Base-by-base conservation (phyloP, 2,797 vertebrate species). In the Pelobates cultripes region DNA sequence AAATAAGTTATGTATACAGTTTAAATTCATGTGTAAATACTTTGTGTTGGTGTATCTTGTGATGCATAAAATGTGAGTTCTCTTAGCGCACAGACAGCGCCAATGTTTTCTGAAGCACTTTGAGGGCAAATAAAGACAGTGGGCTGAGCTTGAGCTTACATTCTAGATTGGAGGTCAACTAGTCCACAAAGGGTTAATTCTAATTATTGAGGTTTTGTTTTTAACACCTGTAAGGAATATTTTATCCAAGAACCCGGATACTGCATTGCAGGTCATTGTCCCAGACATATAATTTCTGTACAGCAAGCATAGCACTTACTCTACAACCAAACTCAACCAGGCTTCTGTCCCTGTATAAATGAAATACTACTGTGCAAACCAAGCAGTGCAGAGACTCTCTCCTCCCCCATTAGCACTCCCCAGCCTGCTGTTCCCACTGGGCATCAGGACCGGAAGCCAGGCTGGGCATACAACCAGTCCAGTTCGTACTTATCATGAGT, bases 401-500 rank as follows among this genome's bases (percentile, higher is more conserved):
- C 45, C 70, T 80, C 60, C 53, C 45, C 44, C 53, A 51, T 57
- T 70, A 76, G 17, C 74, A 83, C 67, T 83, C 81, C 73, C 78
- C 67, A 70, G 75, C 80, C 81, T 85, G 47, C 60, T 77, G 70
- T 63, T 83, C 81, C 81, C 83, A 73, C 61, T 28, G 69, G 78
- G 45, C 74, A 70, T 41, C 45, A 73, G 51, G 44, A 83, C 80
- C 71, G 77, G 86, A 78, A 87, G 80, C 78, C 86, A 86, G 51
- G 85, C 75, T n/a, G 87, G 88, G 89, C 87, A 89, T 89, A 55
- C 77, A 82, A 80, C 82, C 82, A 86, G 87, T 82, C 72, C 89
- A 89, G 80, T 5, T 75, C 77, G 66, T 73, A 78, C 88, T 80
- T 87, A 87, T 55, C 87, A 90, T 90, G 91, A 90, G 85, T 85